A percentile compares a stretch with the other conserved stretches of the same genome.
These are phyloP conservation scores for Drosophila sproati DNA, from an alignment of 1,140 invertebrate genomes.

Conservation along the genomic window DNA sequence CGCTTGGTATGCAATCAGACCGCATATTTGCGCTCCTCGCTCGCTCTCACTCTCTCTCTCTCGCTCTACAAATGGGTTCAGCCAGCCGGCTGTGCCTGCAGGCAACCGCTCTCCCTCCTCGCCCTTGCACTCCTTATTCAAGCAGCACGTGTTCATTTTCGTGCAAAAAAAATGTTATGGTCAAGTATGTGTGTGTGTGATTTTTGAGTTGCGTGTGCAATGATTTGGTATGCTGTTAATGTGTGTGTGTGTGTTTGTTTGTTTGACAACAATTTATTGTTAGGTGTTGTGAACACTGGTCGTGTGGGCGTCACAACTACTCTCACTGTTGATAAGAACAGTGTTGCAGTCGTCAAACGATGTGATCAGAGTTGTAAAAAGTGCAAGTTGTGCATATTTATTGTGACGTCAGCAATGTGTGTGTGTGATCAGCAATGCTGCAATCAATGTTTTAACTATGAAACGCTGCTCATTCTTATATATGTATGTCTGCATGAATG, in stretches of 20 bases:
- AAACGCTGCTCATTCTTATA: slow-evolving; percentile 41
- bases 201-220: slow-evolving; percentile 46
- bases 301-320: slow-evolving; percentile 23
- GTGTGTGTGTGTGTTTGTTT: slow-evolving; percentile 39
- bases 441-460: slow-evolving; percentile 38
- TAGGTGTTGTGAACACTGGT: slow-evolving; percentile 54
- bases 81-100: slow-evolving; percentile 52
- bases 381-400: slow-evolving; percentile 3
- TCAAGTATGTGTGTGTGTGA: slow-evolving; percentile 29
- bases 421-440: slow-evolving; percentile 11
- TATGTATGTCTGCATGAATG: slow-evolving; percentile 4
- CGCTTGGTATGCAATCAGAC: slow-evolving; percentile 61
- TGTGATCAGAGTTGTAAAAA: slow-evolving; percentile 5
- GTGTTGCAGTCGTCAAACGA: not conserved
- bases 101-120: slow-evolving; percentile 23
- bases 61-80: not conserved
- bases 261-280: slow-evolving; percentile 66
- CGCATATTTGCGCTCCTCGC: slow-evolving; percentile 33
- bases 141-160: slow-evolving; percentile 80
- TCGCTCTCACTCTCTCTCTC: too few relatives aligned
- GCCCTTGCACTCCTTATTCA: slow-evolving; percentile 38
- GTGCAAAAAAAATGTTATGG: slow-evolving; percentile 60
- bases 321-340: slow-evolving; percentile 50
- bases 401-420: slow-evolving; percentile 7
- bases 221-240: slow-evolving; percentile 30